Conservation (phyloP, 2,797 vertebrate species). For the Thaleichthys pacificus region DNA sequence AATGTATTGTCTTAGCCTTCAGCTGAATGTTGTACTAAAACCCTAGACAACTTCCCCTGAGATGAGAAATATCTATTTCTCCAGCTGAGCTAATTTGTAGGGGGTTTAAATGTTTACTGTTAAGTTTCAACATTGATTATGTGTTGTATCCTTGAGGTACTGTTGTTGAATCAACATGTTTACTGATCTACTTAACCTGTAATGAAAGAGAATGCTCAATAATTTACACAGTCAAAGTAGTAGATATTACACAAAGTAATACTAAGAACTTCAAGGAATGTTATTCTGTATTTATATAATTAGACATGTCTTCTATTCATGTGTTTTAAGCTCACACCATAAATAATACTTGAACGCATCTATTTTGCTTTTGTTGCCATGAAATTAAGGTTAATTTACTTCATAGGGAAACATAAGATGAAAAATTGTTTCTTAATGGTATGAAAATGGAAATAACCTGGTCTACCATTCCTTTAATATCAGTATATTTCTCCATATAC, state of each 20-base stretch:
- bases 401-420: constrained; percentile 69
- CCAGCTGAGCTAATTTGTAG: constrained; percentile 76
- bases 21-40: constrained; percentile 78
- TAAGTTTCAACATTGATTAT: constrained; percentile 28
- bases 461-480: constrained; percentile 77
- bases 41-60: constrained; percentile 73
- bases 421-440: constrained; percentile 67
- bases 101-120: constrained; percentile 67
- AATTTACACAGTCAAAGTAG: constrained; percentile 32
- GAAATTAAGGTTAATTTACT: constrained; percentile 79
- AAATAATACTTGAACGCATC: constrained; percentile 62
- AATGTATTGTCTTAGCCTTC: constrained; percentile 71
- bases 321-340: constrained; percentile 57
- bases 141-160: constrained; percentile 68
- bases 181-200: constrained; percentile 54
- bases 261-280: background rate
- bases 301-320: constrained; percentile 36
- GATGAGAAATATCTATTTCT: constrained; percentile 73
- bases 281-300: constrained; percentile 40
- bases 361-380: constrained; percentile 71
- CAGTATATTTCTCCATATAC: constrained; percentile 78
- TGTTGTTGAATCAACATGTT: constrained; percentile 48
- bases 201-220: constrained; percentile 50
- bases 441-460: constrained; percentile 79
- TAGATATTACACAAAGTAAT: too few species aligned